Conservation (phyloP, 2,888 invertebrate species). For the Odontocolon sp. region DNA sequence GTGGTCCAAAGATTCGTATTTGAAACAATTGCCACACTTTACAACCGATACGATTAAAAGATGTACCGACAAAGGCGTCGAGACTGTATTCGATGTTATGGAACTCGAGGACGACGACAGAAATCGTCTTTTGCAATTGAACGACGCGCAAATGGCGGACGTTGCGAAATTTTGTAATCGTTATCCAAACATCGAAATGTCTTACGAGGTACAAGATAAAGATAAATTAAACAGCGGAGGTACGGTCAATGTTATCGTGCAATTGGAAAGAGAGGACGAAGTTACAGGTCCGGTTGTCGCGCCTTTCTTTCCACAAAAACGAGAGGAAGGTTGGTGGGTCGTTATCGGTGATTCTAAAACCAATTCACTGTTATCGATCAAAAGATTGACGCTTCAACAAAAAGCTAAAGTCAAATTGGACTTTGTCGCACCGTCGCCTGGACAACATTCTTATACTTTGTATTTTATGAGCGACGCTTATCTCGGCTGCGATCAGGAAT, state of each 20-base stretch:
- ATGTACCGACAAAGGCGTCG: constrained; percentile 94
- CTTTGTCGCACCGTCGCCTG: constrained; percentile 95
- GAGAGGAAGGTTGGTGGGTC: constrained; percentile 98
- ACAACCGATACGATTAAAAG: constrained; percentile 92
- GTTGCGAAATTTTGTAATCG: constrained; percentile 99
- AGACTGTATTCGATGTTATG: constrained; percentile 97
- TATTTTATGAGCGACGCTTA: constrained; percentile 99
- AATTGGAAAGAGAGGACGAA: constrained; percentile 98
- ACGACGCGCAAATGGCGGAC: constrained; percentile 96
- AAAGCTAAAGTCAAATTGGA: constrained; percentile 93
- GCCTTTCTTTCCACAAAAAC: constrained; percentile 97
- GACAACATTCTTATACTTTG: constrained; percentile 94
- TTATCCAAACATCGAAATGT: constrained; percentile 98
- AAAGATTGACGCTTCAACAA: constrained; percentile 96
- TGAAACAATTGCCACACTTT: constrained; percentile 98
- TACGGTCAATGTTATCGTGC: constrained; percentile 94
- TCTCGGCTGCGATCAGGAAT: constrained; percentile 99
- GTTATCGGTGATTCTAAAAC: constrained; percentile 98
- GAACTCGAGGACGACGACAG: constrained; percentile 96
- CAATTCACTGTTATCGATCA: constrained; percentile 98
- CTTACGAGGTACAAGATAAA: constrained; percentile 93
- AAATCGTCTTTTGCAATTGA: constrained; percentile 89
- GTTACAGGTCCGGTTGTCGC: constrained; percentile 98
- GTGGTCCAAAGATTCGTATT: constrained; percentile 99
- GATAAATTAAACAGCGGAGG: constrained; percentile 89